Base-by-base conservation (phyloP, 2,888 invertebrate genomes). In the Drosophila kuntzei region DNA sequence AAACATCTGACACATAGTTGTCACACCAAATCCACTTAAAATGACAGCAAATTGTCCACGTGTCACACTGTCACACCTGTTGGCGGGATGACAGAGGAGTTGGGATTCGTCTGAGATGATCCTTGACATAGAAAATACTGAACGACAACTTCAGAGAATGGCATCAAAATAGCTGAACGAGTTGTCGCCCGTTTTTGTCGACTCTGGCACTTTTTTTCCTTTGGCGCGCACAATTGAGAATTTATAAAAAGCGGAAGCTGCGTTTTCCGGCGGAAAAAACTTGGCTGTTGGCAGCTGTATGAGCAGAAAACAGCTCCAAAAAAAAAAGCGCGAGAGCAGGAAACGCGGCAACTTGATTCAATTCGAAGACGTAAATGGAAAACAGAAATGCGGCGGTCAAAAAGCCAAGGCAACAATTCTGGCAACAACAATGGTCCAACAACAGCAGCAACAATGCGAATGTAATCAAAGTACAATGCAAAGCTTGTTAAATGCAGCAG, bases 191-290 rank as follows among this genome's bases (percentile, higher is more conserved):
- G 14, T 61, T 58, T 57, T 51, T 27, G 25, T 44, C 16, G 44
- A 44, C 44, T 44, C 2, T 25, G 16, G 14, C 44, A 14, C 44
- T 27, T 18, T 59, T 41, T 53, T 61, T 63, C 37, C 62, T 66
- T 34, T 60, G 46, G 55, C 49, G 80, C 70, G 61, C 71, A 75
- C 85, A 81, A 89, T 85, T 87, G 85, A 78, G 74, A 87, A 78
- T 87, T 87, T 87, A 87, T 71, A 80, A 78, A 39, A 49, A 58
- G 43, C 88, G 85, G 85, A 85, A 76, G 79, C 73, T 85, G 89
- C 86, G 74, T 85, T 85, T 85, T 87, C 82, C 89, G 76, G 62
- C 74, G 72, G 67, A 75, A 85, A 79, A 84, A 87, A 87, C 87
- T 80, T 80, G 85, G 68, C 75, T 77, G 67, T 61, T 73, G 74